Percentiles rank a stretch among this genome's conserved stretches.
phyloP scores from a whole-genome alignment of 2,797 vertebrate species.

The Hybognathus amarus region DNA sequence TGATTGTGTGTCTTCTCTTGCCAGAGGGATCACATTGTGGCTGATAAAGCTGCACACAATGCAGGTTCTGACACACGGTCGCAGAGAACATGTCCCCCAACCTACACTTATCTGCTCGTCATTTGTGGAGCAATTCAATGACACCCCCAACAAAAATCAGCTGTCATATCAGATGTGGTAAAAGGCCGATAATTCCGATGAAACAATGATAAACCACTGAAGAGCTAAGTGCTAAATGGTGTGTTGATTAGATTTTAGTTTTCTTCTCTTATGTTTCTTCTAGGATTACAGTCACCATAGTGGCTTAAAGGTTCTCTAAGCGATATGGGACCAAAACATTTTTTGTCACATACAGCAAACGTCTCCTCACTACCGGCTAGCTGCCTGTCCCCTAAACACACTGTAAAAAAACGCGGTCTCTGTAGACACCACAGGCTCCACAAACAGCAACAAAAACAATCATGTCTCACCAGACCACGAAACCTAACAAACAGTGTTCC shows the following conservation, averaged over 20 bases:
- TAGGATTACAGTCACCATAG: slow-evolving; percentile 5
- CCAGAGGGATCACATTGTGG: slow-evolving; percentile 59
- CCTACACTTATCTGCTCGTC: slow-evolving; percentile 55
- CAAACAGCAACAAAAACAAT: too few relatives aligned
- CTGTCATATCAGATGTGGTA: slow-evolving; percentile 35
- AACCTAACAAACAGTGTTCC: too few relatives aligned
- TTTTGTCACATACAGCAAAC: too few relatives aligned
- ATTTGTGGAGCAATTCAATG: slow-evolving; percentile 45
- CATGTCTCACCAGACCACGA: too few relatives aligned
- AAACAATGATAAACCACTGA: slow-evolving; percentile 19
- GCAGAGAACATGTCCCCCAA: slow-evolving; percentile 57
- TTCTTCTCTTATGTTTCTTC: slow-evolving; percentile 3
- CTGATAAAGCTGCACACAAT: slow-evolving; percentile 62
- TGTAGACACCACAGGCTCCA: too few relatives aligned
- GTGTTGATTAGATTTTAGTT: slow-evolving; percentile 15
- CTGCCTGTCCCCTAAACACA: too few relatives aligned
- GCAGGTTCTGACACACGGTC: slow-evolving; percentile 58
- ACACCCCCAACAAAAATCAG: slow-evolving; percentile 24
- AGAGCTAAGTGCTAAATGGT: slow-evolving; percentile 30
- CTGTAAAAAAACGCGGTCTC: too few relatives aligned
- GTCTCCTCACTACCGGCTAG: too few relatives aligned
- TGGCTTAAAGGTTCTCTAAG: too few relatives aligned
- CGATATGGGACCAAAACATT: too few relatives aligned
- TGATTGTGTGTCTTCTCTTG: slow-evolving; percentile 62
- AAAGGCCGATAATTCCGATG: slow-evolving; percentile 45